phyloP scores from a whole-genome alignment of 2,113 vertebrate species.

The Ciconia boyciana region DNA sequence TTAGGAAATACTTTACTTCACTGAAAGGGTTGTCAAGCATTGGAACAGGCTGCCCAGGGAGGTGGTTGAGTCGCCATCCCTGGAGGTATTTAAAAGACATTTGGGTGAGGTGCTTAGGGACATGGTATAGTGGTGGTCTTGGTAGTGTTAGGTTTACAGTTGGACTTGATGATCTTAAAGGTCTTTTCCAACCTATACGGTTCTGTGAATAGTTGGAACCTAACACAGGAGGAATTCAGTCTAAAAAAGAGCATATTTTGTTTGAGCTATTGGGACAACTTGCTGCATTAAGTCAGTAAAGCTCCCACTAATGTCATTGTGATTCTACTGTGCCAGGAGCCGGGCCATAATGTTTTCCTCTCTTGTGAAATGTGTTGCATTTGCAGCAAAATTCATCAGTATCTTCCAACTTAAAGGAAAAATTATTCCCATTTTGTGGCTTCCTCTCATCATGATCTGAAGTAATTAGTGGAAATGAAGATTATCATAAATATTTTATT shows the following conservation, averaged over 20 bases:
- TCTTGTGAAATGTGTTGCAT: background rate
- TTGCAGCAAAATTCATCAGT: background rate
- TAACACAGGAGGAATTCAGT: background rate
- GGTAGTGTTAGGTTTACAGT: no score
- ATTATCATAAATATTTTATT: background rate
- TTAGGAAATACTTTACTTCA: no score
- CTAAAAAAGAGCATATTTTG: background rate
- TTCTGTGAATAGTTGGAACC: background rate
- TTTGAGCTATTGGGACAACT: background rate
- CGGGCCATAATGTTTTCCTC: background rate
- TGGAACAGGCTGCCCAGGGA: no score
- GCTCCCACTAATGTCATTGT: rapidly evolving
- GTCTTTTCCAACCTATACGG: no score
- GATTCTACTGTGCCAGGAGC: background rate
- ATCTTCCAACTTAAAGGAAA: background rate
- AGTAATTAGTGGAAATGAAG: background rate
- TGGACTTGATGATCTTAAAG: no score
- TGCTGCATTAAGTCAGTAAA: background rate
- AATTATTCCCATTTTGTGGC: background rate
- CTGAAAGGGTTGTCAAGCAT: no score
- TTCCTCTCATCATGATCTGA: background rate
- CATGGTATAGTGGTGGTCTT: no score
- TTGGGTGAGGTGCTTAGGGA: no score
- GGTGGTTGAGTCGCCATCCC: no score
- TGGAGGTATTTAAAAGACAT: no score